phyloP scores from a whole-genome alignment of 2,113 vertebrate species.

The Elanoides forficatus region DNA sequence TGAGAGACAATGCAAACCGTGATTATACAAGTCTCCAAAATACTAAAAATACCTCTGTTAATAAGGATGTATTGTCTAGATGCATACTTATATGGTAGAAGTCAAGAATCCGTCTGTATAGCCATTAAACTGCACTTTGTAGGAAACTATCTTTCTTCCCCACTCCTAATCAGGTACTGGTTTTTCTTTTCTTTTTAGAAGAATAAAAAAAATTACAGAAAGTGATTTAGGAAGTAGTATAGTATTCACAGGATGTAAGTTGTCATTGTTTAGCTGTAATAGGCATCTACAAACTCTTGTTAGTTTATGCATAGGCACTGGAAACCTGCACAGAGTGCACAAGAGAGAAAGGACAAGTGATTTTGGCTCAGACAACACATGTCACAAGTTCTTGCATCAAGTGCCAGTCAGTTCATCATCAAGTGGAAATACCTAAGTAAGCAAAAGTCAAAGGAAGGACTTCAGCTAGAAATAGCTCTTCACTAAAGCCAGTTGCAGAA shows the following conservation, averaged over 20 bases:
- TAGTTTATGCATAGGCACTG: background rate
- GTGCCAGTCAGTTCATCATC: slow-evolving; percentile 35
- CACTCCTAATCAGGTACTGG: background rate
- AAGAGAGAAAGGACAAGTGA: slow-evolving; percentile 26
- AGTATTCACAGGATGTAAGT: background rate
- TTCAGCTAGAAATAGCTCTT: slow-evolving; percentile 66
- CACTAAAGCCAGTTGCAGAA: slow-evolving; percentile 24
- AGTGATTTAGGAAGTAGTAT: background rate
- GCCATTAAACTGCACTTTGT: background rate
- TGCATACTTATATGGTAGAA: background rate
- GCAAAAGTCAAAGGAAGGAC: slow-evolving; percentile 66
- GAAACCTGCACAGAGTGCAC: background rate
- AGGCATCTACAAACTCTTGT: background rate
- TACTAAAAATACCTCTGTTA: background rate
- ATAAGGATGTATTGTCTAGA: background rate
- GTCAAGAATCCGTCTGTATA: background rate
- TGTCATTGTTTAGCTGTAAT: background rate
- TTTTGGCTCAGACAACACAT: slow-evolving; percentile 45
- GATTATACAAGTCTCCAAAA: background rate
- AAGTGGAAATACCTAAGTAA: slow-evolving; percentile 67
- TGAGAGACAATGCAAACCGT: background rate
- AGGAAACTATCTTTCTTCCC: background rate
- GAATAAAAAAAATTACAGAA: background rate
- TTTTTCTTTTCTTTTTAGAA: background rate
- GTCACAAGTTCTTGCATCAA: slow-evolving; percentile 40